These are phyloP conservation scores for Platysternon megacephalum DNA, from an alignment of 2,113 vertebrate species.

Conservation along the genomic window DNA sequence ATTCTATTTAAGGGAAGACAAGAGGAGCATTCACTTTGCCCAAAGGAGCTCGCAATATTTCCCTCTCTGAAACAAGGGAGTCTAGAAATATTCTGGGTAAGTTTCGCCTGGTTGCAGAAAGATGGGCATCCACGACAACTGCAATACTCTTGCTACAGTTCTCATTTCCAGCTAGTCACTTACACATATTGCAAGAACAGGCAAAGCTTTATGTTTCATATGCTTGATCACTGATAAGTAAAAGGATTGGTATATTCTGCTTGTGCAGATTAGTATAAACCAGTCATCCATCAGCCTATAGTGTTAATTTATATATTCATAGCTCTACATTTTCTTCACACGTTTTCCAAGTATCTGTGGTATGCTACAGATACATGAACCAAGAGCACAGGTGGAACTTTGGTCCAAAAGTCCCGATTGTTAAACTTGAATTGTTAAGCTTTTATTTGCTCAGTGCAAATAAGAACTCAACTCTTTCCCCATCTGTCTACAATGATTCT, in stretches of 20 bases:
- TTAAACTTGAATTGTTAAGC: fast-evolving
- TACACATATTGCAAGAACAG: background rate
- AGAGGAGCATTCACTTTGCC: slow-evolving; percentile 90
- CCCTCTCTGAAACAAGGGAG: slow-evolving; percentile 88
- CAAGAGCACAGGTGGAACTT: fast-evolving
- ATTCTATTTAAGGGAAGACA: slow-evolving; percentile 90
- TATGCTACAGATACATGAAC: fast-evolving
- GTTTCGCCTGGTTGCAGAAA: slow-evolving; percentile 78
- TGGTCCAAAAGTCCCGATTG: background rate
- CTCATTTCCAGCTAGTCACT: background rate
- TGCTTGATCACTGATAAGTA: fast-evolving
- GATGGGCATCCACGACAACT: slow-evolving; percentile 78
- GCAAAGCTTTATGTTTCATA: slow-evolving; percentile 38
- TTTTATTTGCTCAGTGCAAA: background rate
- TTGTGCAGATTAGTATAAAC: background rate
- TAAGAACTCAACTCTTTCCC: background rate
- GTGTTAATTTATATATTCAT: fast-evolving
- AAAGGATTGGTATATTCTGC: background rate
- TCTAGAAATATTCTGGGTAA: slow-evolving; percentile 90
- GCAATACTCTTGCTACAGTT: slow-evolving; percentile 47
- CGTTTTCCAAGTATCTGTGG: background rate
- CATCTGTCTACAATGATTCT: fast-evolving
- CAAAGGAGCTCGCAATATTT: slow-evolving; percentile 90
- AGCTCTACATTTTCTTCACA: background rate
- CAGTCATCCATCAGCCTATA: background rate